Percentiles rank a stretch among this genome's conserved stretches.
These are phyloP conservation scores for Drosophila mauritiana DNA, from an alignment of 1,140 invertebrate genomes.

Conservation along the genomic window DNA sequence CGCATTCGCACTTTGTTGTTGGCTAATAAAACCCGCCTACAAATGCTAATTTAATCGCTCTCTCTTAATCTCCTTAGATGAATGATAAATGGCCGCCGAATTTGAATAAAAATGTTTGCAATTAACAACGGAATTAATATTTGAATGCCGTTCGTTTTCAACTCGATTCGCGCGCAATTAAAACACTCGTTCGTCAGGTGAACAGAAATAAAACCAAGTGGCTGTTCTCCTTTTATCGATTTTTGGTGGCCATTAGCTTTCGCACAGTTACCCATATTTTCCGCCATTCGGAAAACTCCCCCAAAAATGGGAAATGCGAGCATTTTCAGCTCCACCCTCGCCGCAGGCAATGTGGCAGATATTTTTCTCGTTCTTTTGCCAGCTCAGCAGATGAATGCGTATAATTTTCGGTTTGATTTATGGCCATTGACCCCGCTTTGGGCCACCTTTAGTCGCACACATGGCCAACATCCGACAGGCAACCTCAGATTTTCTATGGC, in stretches of 20 bases:
- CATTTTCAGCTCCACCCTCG: constrained; percentile 8
- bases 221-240: constrained; percentile 65
- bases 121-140: constrained; percentile 41
- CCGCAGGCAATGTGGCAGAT: constrained; percentile 75
- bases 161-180: constrained; percentile 49
- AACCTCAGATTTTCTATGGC: constrained; percentile 75
- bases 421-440: constrained; percentile 74
- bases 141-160: constrained; percentile 7
- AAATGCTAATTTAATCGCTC: constrained; percentile 20
- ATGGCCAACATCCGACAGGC: constrained; percentile 46
- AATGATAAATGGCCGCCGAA: constrained; percentile 28
- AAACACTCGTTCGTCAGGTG: constrained; percentile 40
- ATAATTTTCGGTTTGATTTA: constrained; percentile 84
- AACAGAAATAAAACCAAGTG: constrained; percentile 7
- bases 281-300: constrained; percentile 72
- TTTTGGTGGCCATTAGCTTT: constrained; percentile 80
- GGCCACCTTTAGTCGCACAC: constrained; percentile 63
- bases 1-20: neutral
- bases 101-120: constrained; percentile 41
- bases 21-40: neutral
- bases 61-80: constrained; percentile 12
- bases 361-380: constrained; percentile 74
- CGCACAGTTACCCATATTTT: constrained; percentile 82
- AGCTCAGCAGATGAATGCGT: constrained; percentile 84
- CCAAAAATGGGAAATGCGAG: constrained; percentile 32